Base-by-base conservation (phyloP, 2,888 invertebrate species). In the Nebria brevicollis region DNA sequence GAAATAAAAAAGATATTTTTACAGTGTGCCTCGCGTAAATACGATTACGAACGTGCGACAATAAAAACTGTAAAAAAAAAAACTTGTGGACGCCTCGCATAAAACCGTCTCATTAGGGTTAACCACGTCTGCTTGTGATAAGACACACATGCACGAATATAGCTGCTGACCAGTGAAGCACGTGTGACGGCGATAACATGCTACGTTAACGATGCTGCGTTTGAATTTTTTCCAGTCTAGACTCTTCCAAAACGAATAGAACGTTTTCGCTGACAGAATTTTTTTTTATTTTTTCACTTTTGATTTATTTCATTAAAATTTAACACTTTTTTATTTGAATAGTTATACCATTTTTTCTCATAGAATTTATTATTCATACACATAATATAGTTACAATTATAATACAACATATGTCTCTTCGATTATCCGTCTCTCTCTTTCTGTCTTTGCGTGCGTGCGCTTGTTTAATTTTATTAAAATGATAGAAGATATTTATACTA, bases 101-200 rank as follows among this genome's bases (percentile, higher is more conserved):
- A 54, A 54, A 54, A 54, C 11, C 68, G 68, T 26, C 68, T 26
- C 68, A 26, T 68, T 20, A 25, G 68, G 26, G 68, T 68, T 68
- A 68, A 26, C 20, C 68, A 26, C 26, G 68, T 68, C 20, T 68
- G 20, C 20, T 8, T 68, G 68, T 68, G 68, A 20, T 68, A 54
- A 54, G 54, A 54, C 54, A 54, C 54, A 54, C 54, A 54, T 54
- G 54, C 54, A 54, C 54, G 54, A 54, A 54, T 54, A 54, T 54
- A 11, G 13, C 54, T 54, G 54, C 54, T 54, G 54, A 54, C 54
- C 54, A 54, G 11, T 54, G 54, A 54, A 54, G 54, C 54, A 54
- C 54, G 54, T 54, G 54, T 54, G 54, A 2, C 54, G 54, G 54
- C 8, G 54, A 54, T 54, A 54, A 54, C 54, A 54, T 54, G 54